Evolutionary conservation across 2,888 invertebrate genomes (phyloP).

Genomic region (Noctua janthe): DNA sequence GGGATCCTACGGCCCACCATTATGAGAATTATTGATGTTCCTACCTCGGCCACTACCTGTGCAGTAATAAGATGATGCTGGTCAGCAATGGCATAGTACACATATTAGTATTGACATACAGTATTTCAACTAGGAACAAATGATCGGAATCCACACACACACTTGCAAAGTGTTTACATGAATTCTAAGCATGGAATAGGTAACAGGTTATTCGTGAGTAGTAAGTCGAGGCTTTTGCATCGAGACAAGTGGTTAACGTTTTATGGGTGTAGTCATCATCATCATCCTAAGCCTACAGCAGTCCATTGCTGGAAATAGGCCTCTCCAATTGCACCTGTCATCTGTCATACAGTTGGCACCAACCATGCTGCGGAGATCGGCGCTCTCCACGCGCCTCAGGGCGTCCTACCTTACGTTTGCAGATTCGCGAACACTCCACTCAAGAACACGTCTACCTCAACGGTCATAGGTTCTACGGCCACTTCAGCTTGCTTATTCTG

Average conservation of each 20-base stretch:
- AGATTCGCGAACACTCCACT: background rate
- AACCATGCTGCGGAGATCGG: background rate
- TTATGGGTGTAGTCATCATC: background rate
- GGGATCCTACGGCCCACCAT: background rate
- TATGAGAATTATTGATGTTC: constrained; percentile 38
- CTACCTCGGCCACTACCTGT: background rate
- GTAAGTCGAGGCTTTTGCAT: background rate
- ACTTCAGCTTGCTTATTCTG: background rate
- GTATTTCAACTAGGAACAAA: background rate
- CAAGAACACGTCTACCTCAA: background rate
- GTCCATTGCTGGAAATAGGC: background rate
- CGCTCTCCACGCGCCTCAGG: background rate
- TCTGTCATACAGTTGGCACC: background rate
- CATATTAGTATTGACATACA: background rate
- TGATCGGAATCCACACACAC: background rate
- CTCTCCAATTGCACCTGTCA: background rate
- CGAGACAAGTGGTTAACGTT: background rate
- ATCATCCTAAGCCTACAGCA: background rate
- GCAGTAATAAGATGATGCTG: background rate
- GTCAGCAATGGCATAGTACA: background rate
- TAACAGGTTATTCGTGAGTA: background rate
- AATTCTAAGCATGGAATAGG: background rate
- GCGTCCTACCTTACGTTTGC: background rate
- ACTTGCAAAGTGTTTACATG: background rate
- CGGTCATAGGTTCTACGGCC: background rate